Evolutionary conservation across 2,888 invertebrate species (phyloP), one percentile per base, ranked within the genome.

Genomic region (Chrysolina americana): DNA sequence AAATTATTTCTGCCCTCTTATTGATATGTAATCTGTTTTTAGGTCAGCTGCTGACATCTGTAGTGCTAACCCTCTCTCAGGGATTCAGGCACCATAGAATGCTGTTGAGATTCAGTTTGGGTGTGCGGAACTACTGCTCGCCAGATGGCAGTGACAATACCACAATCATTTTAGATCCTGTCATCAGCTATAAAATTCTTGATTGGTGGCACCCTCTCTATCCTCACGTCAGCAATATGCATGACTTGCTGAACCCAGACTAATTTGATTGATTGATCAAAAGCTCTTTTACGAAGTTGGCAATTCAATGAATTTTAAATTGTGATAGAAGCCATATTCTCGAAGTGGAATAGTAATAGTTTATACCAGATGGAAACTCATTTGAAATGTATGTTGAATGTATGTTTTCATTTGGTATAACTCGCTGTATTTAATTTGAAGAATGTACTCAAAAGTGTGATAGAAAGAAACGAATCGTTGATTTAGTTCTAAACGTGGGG

Each of bases 141-240:
- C 68, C 53, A 68, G 68, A 53, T 68, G 68, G 53, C 74, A 85
- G 86, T 68, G 86, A 85, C 19, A 83, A 84, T 72, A 83, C 85
- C 23, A 83, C 89, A 19, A 86, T 91, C 11, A 85, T 89, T 50
- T 87, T 92, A 71, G 89, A 90, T 74, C 89, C 89, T 23, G 91
- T 92, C 47, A 85, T 89, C 62, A 89, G 89, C 81, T 88, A 89
- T 19, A 89, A 89, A 80, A 89, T 92, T 2, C 81, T 92, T 64
- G 91, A 93, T 79, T 94, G 93, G 93, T 93, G 94, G 94, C 91
- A 93, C 86, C 92, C 91, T 10, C 84, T 84, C 65, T 91, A 90
- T 85, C 90, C 90, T 9, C 87, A 89, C 80, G 82, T 77, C 71
- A 83, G 86, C 70, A 87, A 86, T 72, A 81, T 85, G 65, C 81